A percentile compares a stretch with the other conserved stretches of the same genome.
Conservation (phyloP, 92 coral and sea anemone species). For the Zoanthus gigantus region DNA sequence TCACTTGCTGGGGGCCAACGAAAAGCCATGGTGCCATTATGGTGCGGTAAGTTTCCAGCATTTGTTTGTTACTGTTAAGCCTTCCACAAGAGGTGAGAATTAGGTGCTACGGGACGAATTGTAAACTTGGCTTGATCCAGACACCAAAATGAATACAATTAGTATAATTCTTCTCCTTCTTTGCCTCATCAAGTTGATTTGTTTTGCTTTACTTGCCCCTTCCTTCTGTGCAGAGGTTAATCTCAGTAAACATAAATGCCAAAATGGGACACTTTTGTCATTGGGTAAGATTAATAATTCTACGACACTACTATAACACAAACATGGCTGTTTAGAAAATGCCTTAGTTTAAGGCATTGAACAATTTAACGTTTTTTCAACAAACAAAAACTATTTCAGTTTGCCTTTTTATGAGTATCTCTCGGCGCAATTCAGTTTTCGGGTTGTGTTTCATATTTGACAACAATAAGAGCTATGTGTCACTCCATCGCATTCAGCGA, state of each 20-base stretch:
- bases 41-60: constrained; percentile 3
- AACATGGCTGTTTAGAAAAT: background rate
- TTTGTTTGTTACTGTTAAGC: constrained; percentile 37
- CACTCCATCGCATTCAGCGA: constrained; percentile 29
- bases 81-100: constrained; percentile 46
- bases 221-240: constrained; percentile 47
- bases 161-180: background rate
- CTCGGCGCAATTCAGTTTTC: constrained; percentile 11
- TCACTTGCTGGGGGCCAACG: constrained; percentile 28
- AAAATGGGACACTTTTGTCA: constrained; percentile 77
- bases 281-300: constrained; percentile 84
- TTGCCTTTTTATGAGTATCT: background rate
- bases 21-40: background rate
- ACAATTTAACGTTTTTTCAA: background rate
- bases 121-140: constrained; percentile 11
- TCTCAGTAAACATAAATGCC: constrained; percentile 78
- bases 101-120: constrained; percentile 23
- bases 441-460: constrained; percentile 45
- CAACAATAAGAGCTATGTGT: constrained; percentile 38
- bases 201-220: background rate
- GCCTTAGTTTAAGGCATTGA: background rate
- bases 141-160: constrained; percentile 7
- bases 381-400: background rate
- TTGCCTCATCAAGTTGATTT: background rate
- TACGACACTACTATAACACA: constrained; percentile 44